Percentiles rank a stretch among this genome's conserved stretches.
phyloP scores from a whole-genome alignment of 2,888 invertebrate species.

The Caenorhabditis sulstoni region DNA sequence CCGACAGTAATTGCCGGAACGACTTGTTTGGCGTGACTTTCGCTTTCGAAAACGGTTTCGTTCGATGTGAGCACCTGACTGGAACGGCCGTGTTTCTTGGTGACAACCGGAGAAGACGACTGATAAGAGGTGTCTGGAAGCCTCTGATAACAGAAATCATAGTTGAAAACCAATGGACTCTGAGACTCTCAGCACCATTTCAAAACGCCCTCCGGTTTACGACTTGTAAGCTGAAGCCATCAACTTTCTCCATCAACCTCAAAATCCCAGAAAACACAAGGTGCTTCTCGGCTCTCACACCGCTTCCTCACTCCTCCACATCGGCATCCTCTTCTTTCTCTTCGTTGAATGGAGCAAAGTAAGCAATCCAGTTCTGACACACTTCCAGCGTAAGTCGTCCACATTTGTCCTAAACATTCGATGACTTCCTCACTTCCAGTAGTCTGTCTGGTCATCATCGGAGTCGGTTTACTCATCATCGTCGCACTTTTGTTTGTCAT shows the following conservation, averaged over 20 bases:
- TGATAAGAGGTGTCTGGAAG: not conserved
- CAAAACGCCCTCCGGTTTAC: not conserved
- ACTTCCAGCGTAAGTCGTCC: constrained; percentile 32
- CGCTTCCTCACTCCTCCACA: constrained; percentile 12
- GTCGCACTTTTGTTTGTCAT: constrained; percentile 19
- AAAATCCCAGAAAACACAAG: constrained; percentile 23
- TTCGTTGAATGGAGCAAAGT: constrained; percentile 37
- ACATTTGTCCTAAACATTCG: not conserved
- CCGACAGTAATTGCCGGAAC: not conserved
- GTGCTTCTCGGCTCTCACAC: constrained; percentile 11
- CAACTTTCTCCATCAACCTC: not conserved
- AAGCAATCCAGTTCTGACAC: constrained; percentile 6
- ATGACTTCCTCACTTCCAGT: constrained; percentile 19
- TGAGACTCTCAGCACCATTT: not conserved
- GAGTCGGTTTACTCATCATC: constrained; percentile 12
- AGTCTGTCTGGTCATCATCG: constrained; percentile 30
- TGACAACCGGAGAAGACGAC: not conserved
- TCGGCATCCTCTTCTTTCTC: constrained; percentile 21
- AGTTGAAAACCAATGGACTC: not conserved
- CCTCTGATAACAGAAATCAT: no score
- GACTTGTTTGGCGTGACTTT: not conserved
- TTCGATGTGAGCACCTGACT: not conserved
- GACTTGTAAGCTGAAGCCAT: no score
- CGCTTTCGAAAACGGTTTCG: not conserved
- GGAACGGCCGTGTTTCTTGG: constrained; percentile 2